Conservation (phyloP, 2,888 invertebrate species). For the Xestia rhomboidea region DNA sequence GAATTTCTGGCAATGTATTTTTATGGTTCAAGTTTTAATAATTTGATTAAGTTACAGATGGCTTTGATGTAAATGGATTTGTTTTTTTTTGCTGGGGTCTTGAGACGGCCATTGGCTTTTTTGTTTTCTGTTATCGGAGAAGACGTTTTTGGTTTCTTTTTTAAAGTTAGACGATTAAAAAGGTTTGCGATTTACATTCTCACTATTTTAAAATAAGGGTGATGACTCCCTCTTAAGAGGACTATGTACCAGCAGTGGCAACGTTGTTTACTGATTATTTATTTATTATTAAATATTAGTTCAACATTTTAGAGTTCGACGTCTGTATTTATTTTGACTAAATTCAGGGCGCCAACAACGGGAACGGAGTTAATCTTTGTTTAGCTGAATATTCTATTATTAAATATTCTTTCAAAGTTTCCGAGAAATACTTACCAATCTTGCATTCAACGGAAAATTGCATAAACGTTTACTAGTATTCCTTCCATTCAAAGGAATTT, state of each 20-base stretch:
- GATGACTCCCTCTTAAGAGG: background rate
- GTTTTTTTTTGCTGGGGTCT: slow-evolving; percentile 23
- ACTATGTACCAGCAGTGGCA: background rate
- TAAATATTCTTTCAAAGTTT: background rate
- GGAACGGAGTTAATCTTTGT: background rate
- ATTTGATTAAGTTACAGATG: slow-evolving; percentile 49
- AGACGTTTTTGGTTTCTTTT: background rate
- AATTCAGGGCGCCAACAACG: background rate
- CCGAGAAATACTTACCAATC: background rate
- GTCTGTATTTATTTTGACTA: background rate
- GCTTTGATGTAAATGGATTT: slow-evolving; percentile 52
- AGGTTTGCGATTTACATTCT: background rate
- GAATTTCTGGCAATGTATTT: slow-evolving; percentile 54
- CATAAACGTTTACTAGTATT: background rate
- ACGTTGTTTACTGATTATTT: background rate
- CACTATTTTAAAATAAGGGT: background rate
- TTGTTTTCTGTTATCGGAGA: background rate
- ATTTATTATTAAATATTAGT: background rate
- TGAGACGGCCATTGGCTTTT: slow-evolving; percentile 6
- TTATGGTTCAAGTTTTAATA: slow-evolving; percentile 66
- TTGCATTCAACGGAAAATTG: background rate
- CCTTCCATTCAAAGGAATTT: background rate
- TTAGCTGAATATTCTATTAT: background rate
- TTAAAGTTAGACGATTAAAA: background rate
- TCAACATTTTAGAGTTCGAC: background rate